Conservation (phyloP, 2,113 vertebrate species). For the Peucedramus taeniatus region DNA sequence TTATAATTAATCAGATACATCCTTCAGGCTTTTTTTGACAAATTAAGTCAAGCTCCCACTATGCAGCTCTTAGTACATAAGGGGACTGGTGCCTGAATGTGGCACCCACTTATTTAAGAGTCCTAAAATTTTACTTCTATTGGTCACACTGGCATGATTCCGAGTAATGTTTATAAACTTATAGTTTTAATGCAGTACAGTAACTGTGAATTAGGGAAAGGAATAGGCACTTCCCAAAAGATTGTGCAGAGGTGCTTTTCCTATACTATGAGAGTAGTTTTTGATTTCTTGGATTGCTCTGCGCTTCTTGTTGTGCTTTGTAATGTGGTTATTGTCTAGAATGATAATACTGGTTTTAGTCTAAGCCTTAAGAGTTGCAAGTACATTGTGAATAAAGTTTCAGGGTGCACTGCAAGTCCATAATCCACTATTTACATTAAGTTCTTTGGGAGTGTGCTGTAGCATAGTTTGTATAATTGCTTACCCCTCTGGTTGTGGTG, state of each 20-base stretch:
- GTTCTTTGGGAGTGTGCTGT: neutral
- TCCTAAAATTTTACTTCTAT: neutral
- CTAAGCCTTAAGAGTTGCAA: neutral
- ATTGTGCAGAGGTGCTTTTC: neutral
- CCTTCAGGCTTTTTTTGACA: neutral
- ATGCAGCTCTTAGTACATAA: neutral
- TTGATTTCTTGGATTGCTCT: neutral
- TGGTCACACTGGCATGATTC: neutral
- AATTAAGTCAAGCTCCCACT: neutral
- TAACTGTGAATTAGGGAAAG: neutral
- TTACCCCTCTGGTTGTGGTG: neutral
- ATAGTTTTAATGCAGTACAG: neutral
- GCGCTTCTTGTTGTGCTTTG: neutral
- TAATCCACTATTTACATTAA: neutral
- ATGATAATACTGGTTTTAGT: neutral
- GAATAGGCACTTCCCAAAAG: neutral
- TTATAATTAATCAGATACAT: neutral
- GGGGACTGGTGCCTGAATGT: neutral
- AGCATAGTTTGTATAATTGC: neutral
- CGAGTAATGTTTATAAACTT: neutral
- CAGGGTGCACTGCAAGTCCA: neutral
- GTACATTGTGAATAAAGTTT: neutral
- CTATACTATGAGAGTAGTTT: neutral
- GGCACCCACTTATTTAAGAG: neutral
- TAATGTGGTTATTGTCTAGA: neutral